Evolutionary conservation across 2,797 vertebrate genomes (phyloP).

Genomic region (Enteromius mattozi): DNA sequence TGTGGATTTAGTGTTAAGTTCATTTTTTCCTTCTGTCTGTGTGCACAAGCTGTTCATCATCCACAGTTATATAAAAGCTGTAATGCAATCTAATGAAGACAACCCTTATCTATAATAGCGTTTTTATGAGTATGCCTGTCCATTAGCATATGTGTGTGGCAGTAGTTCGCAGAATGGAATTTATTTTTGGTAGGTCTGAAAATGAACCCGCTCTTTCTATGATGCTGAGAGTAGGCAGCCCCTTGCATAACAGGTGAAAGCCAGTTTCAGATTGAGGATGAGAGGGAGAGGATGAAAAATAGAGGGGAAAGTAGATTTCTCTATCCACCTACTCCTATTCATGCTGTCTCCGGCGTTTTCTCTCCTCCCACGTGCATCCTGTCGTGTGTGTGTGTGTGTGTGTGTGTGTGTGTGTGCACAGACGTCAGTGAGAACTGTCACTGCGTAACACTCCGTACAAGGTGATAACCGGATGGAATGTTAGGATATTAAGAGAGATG

Average conservation of each 20-base stretch:
- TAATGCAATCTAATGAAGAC: slow-evolving; percentile 42
- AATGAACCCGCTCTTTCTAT: slow-evolving; percentile 48
- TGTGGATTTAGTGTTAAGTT: slow-evolving; percentile 18
- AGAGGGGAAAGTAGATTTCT: slow-evolving; percentile 58
- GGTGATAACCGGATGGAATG: slow-evolving; percentile 47
- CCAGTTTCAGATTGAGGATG: slow-evolving; percentile 54
- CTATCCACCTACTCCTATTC: slow-evolving; percentile 69
- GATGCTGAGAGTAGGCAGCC: slow-evolving; percentile 59
- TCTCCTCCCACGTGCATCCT: slow-evolving; percentile 73
- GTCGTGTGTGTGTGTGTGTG: slow-evolving; percentile 58
- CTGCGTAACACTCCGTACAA: slow-evolving; percentile 60
- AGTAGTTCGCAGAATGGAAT: slow-evolving; percentile 40
- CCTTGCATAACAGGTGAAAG: slow-evolving; percentile 60
- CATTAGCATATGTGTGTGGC: slow-evolving; percentile 30
- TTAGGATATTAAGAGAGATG: not conserved
- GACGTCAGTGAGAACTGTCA: slow-evolving; percentile 60
- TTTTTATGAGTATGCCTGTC: slow-evolving; percentile 29
- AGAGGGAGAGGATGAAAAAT: slow-evolving; percentile 53
- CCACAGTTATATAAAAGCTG: slow-evolving; percentile 38
- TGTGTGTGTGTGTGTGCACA: slow-evolving; percentile 35
- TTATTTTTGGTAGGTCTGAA: slow-evolving; percentile 63
- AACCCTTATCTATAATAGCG: slow-evolving; percentile 6
- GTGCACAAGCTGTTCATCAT: slow-evolving; percentile 43
- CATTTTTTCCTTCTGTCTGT: not conserved
- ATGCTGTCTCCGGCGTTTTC: slow-evolving; percentile 61